Conservation (phyloP, 2,888 invertebrate species). For the Eucera pruinosa region DNA sequence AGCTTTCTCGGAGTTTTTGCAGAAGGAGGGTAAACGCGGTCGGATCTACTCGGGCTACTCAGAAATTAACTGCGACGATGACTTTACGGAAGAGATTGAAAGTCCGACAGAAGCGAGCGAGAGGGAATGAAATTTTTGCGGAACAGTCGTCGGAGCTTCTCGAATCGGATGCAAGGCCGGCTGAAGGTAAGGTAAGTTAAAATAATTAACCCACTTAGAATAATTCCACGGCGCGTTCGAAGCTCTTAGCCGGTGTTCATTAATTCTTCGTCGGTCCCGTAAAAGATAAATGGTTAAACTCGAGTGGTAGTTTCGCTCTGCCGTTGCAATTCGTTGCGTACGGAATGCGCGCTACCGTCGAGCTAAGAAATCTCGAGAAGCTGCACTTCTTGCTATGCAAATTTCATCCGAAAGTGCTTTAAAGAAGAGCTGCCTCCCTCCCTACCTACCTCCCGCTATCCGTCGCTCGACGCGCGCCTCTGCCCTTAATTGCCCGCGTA, state of each 20-base stretch:
- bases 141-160: neutral
- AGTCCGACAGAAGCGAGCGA: neutral
- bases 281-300: slow-evolving; percentile 52
- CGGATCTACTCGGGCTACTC: too few species aligned
- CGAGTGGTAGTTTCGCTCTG: slow-evolving; percentile 21
- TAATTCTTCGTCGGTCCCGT: slow-evolving; percentile 45
- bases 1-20: neutral
- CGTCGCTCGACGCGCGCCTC: too few species aligned
- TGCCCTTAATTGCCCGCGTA: slow-evolving; percentile 60
- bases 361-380: slow-evolving; percentile 51
- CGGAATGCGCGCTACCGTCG: neutral
- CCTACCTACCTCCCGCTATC: too few species aligned
- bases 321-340: slow-evolving; percentile 33
- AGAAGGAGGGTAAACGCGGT: too few species aligned
- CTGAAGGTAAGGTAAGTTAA: slow-evolving; percentile 26
- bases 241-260: slow-evolving; percentile 38
- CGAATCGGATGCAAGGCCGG: neutral
- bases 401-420: slow-evolving; percentile 45
- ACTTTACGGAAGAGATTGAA: neutral
- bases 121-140: slow-evolving; percentile 16
- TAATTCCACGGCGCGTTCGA: slow-evolving; percentile 23
- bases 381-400: slow-evolving; percentile 49
- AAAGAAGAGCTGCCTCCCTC: too few species aligned
- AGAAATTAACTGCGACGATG: neutral
- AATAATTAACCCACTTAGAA: slow-evolving; percentile 42